Evolutionary conservation across 2,797 vertebrate species (phyloP).

Genomic region (Liasis olivaceus): DNA sequence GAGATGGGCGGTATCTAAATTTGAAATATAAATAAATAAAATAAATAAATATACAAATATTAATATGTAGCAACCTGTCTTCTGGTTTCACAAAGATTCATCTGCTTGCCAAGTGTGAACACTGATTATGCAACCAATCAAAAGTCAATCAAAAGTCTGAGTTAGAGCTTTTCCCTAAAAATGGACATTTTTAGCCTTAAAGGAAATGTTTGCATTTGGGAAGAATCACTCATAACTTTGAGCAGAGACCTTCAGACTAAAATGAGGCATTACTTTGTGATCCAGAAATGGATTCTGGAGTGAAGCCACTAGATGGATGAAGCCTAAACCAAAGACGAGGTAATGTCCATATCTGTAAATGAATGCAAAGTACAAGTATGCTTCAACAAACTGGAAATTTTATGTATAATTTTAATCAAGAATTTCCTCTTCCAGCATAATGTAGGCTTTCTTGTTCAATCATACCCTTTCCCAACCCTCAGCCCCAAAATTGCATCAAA

Average conservation of each 20-base stretch:
- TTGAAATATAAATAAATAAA: too few relatives aligned
- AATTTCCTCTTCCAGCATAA: neutral
- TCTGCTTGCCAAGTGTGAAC: neutral
- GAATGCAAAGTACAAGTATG: neutral
- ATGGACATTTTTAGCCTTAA: neutral
- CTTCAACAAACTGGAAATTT: neutral
- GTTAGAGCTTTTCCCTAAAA: neutral
- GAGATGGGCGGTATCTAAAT: too few relatives aligned
- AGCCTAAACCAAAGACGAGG: neutral
- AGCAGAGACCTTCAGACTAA: neutral
- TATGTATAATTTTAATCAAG: neutral
- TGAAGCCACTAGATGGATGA: neutral
- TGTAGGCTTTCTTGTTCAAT: neutral
- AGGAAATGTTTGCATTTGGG: neutral
- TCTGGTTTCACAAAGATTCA: neutral
- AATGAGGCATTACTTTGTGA: neutral
- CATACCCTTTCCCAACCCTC: neutral
- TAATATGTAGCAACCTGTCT: neutral
- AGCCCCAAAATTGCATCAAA: neutral
- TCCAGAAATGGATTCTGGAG: neutral
- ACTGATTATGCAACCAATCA: neutral
- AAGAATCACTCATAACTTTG: neutral
- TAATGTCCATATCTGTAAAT: neutral
- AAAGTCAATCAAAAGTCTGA: neutral
- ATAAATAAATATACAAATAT: neutral